Percentiles rank a stretch among this genome's conserved stretches.
These are phyloP conservation scores for Pseudomyrmex sp. DNA, from an alignment of 1,140 invertebrate genomes.

Conservation along the genomic window DNA sequence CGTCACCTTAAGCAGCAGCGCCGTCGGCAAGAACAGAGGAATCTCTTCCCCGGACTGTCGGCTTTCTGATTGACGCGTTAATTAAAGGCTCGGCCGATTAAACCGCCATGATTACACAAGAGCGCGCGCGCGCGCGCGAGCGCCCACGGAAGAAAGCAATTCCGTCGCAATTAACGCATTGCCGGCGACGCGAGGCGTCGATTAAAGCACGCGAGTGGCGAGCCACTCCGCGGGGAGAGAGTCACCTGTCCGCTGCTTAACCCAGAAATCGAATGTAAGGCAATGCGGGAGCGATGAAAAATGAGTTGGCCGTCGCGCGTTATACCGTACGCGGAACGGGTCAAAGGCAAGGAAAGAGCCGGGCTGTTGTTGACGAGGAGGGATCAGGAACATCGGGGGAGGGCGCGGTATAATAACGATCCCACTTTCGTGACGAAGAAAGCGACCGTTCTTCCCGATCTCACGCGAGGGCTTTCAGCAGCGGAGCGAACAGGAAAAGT, in stretches of 20 bases:
- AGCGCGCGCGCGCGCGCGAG: neutral
- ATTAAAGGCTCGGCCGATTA: constrained; percentile 56
- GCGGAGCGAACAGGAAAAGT: constrained; percentile 40
- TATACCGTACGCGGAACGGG: neutral
- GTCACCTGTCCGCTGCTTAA: constrained; percentile 46
- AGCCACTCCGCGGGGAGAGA: too few relatives aligned
- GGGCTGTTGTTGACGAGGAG: neutral
- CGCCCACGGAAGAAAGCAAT: constrained; percentile 44
- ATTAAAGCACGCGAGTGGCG: constrained; percentile 24
- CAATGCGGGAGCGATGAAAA: constrained; percentile 27
- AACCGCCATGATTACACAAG: constrained; percentile 46
- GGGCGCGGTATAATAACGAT: constrained; percentile 22
- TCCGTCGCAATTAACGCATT: constrained; percentile 44
- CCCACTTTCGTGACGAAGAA: constrained; percentile 49
- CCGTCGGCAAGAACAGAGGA: constrained; percentile 17
- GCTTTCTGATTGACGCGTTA: constrained; percentile 56
- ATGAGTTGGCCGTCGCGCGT: constrained; percentile 4
- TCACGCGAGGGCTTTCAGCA: constrained; percentile 28
- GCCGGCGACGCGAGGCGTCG: constrained; percentile 28
- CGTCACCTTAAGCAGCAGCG: neutral
- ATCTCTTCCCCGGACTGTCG: constrained; percentile 35
- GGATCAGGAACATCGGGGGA: constrained; percentile 1
- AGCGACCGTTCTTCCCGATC: constrained; percentile 48
- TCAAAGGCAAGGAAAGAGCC: constrained; percentile 33
- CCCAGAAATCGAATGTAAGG: constrained; percentile 44